These are phyloP conservation scores for Melanotaenia boesemani DNA, from an alignment of 2,797 vertebrate genomes.

Conservation along the genomic window DNA sequence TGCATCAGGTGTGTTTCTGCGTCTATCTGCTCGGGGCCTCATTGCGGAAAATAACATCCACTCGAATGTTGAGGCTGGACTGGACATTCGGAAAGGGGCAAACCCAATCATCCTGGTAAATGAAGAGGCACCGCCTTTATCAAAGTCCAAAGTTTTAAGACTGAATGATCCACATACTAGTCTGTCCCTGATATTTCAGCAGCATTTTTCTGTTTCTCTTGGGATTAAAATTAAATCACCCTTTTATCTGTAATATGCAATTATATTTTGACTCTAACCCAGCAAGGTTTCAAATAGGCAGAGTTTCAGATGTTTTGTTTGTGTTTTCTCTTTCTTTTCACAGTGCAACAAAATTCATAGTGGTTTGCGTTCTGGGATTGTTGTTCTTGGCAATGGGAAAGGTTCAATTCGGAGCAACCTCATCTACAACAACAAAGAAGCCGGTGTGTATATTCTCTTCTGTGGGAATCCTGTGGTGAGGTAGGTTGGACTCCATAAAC, in stretches of 20 bases:
- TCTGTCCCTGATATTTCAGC: not conserved
- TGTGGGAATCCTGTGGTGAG: slow-evolving; percentile 93
- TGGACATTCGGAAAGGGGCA: slow-evolving; percentile 91
- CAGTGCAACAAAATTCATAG: slow-evolving; percentile 96
- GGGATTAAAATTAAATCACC: not conserved
- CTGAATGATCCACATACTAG: not conserved
- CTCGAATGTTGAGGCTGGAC: slow-evolving; percentile 88
- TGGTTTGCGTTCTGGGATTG: slow-evolving; percentile 92
- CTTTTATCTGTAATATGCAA: not conserved
- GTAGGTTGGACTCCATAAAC: slow-evolving; percentile 69
- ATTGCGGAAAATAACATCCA: slow-evolving; percentile 91
- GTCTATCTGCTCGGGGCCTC: slow-evolving; percentile 88
- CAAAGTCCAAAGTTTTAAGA: not conserved
- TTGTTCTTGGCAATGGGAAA: slow-evolving; percentile 92
- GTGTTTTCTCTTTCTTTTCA: slow-evolving; percentile 26
- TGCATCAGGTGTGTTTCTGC: slow-evolving; percentile 89
- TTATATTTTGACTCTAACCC: not conserved
- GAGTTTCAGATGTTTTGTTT: not conserved
- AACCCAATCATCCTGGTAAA: slow-evolving; percentile 89
- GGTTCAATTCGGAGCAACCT: slow-evolving; percentile 93
- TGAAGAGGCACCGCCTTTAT: not conserved
- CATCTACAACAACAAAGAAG: slow-evolving; percentile 96
- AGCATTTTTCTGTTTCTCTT: not conserved
- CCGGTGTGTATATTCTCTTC: slow-evolving; percentile 95
- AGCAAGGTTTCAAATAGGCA: not conserved